Percentiles rank a stretch among this genome's conserved stretches.
These are phyloP conservation scores for Proterorhinus semilunaris DNA, from an alignment of 2,113 vertebrate genomes.

Conservation along the genomic window DNA sequence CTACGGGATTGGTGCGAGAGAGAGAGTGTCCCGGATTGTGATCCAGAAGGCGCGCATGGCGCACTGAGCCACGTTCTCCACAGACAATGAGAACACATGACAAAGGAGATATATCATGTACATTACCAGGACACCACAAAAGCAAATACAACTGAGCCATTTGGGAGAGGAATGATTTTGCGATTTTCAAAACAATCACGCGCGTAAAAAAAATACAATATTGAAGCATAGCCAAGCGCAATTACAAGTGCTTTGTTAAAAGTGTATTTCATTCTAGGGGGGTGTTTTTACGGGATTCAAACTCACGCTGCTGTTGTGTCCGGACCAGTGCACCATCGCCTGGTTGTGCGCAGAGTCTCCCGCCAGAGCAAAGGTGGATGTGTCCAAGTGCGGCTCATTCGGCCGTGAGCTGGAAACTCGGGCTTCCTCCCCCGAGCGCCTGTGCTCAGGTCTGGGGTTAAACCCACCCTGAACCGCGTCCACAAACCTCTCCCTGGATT, in stretches of 20 bases:
- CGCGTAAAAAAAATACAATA: slow-evolving; percentile 55
- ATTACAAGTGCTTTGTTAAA: neutral
- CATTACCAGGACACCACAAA: neutral
- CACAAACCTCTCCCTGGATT: slow-evolving; percentile 38
- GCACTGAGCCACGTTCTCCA: slow-evolving; percentile 8
- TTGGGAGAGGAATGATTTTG: neutral
- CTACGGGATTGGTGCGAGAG: slow-evolving; percentile 13
- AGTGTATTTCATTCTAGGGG: neutral
- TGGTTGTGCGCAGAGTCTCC: slow-evolving; percentile 94
- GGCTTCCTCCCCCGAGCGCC: slow-evolving; percentile 75
- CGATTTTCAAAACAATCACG: slow-evolving; percentile 15
- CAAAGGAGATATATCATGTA: neutral
- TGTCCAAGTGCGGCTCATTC: slow-evolving; percentile 82
- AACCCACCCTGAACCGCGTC: slow-evolving; percentile 67
- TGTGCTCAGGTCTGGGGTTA: slow-evolving; percentile 70
- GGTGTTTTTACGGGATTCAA: slow-evolving; percentile 18
- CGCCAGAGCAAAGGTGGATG: slow-evolving; percentile 86
- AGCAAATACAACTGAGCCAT: neutral
- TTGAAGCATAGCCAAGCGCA: neutral
- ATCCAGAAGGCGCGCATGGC: slow-evolving; percentile 14
- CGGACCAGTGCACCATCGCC: slow-evolving; percentile 96
- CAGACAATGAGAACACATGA: neutral
- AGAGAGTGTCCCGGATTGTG: slow-evolving; percentile 27
- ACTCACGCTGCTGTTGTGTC: slow-evolving; percentile 96
- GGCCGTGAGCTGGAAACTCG: slow-evolving; percentile 66